Percentiles rank a stretch among this genome's conserved stretches.
phyloP scores from a whole-genome alignment of 2,113 vertebrate genomes.

The Ophiodon elongatus region DNA sequence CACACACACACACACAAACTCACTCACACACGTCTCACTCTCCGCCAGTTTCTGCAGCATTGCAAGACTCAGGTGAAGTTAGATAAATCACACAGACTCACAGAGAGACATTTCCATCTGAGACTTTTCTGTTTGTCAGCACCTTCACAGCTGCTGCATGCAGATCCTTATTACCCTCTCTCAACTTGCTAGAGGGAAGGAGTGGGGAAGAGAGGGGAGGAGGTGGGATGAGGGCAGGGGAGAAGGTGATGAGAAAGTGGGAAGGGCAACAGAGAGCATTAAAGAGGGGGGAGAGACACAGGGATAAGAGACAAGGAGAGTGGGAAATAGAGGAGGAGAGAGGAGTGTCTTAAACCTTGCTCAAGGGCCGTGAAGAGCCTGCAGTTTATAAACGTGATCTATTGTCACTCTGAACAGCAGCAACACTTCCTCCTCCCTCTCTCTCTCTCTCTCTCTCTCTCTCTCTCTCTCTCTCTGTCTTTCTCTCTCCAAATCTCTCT shows the following conservation, averaged over 20 bases:
- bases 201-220: conserved; percentile 8
- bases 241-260: conserved; percentile 63
- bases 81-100: conserved; percentile 75
- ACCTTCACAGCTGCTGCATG: conserved; percentile 78
- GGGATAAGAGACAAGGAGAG: conserved; percentile 36
- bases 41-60: conserved; percentile 60
- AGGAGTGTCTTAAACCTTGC: conserved; percentile 57
- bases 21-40: conserved; percentile 52
- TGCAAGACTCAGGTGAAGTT: conserved; percentile 68
- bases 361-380: conserved; percentile 45
- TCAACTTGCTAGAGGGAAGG: conserved; percentile 53
- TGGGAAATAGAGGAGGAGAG: conserved; percentile 37
- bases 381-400: conserved; percentile 59
- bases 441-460: conserved; percentile 19
- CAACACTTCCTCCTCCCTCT: conserved; percentile 24
- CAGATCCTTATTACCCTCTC: conserved; percentile 76
- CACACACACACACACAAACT: conserved; percentile 16
- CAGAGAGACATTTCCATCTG: conserved; percentile 73
- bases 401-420: conserved; percentile 42
- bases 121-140: conserved; percentile 82
- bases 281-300: conserved; percentile 34
- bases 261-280: conserved; percentile 45
- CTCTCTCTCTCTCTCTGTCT: conserved; percentile 17
- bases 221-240: conserved; percentile 20
- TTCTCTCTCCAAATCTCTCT: conserved; percentile 11